A percentile compares a stretch with the other conserved stretches of the same genome.
Conservation (phyloP, 2,888 invertebrate genomes). For the Ophion obscuratus region DNA sequence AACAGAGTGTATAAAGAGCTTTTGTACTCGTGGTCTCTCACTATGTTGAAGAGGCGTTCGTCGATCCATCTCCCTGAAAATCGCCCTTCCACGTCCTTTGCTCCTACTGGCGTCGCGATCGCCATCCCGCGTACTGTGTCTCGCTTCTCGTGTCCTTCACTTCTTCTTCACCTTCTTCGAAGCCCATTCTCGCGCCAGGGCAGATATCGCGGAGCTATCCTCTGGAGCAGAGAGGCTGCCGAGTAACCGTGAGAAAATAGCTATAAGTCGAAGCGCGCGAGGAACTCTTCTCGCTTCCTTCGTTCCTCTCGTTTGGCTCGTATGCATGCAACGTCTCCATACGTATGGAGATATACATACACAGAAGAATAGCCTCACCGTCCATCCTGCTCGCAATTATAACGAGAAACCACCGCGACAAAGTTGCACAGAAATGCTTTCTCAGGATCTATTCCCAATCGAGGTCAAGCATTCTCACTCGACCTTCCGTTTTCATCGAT, state of each 20-base stretch:
- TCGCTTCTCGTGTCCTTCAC: conserved; percentile 42
- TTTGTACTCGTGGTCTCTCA: conserved; percentile 64
- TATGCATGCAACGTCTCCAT: conserved; percentile 40
- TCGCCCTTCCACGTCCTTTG: conserved; percentile 74
- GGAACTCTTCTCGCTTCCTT: conserved; percentile 59
- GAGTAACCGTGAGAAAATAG: conserved; percentile 73
- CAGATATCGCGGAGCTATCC: conserved; percentile 53
- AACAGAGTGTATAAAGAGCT: conserved; percentile 24
- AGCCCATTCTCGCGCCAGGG: conserved; percentile 41
- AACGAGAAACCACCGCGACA: conserved; percentile 62
- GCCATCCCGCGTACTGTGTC: conserved; percentile 57
- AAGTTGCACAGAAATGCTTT: conserved; percentile 49
- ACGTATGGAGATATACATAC: neutral
- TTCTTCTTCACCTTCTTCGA: conserved; percentile 50
- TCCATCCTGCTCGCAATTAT: conserved; percentile 65
- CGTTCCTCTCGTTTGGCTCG: conserved; percentile 43
- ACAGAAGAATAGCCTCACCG: conserved; percentile 28
- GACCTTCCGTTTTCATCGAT: conserved; percentile 51
- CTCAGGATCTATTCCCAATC: conserved; percentile 40
- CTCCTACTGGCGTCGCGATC: conserved; percentile 55
- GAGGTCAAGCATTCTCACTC: neutral
- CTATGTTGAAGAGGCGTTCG: conserved; percentile 72
- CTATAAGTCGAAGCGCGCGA: conserved; percentile 53
- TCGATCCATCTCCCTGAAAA: conserved; percentile 80
- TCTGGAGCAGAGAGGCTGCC: conserved; percentile 51